A percentile compares a stretch with the other conserved stretches of the same genome.
These are phyloP conservation scores for Acrobasis repandana DNA, from an alignment of 2,888 invertebrate species.

Conservation along the genomic window DNA sequence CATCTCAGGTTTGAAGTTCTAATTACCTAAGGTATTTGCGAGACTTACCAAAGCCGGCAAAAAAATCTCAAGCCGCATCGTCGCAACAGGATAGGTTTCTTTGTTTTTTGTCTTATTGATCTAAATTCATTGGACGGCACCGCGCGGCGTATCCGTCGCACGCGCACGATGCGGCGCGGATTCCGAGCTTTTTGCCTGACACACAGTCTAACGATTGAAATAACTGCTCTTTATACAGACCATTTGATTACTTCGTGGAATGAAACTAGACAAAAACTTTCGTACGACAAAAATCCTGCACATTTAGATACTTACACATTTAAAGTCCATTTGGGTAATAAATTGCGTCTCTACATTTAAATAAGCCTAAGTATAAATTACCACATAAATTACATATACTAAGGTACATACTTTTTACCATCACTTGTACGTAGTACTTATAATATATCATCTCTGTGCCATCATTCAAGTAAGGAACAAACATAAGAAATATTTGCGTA, in stretches of 20 bases:
- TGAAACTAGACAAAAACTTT: conserved; percentile 40
- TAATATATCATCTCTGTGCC: too few relatives aligned
- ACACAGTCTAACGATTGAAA: conserved; percentile 73
- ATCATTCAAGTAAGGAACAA: too few relatives aligned
- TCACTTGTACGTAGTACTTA: too few relatives aligned
- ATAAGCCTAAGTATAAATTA: not conserved
- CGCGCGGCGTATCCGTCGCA: conserved; percentile 48
- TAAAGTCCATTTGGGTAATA: not conserved
- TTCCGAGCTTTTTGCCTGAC: conserved; percentile 71
- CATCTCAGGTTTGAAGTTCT: conserved; percentile 1
- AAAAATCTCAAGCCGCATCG: conserved; percentile 23
- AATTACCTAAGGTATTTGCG: conserved; percentile 12
- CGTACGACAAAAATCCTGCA: not conserved
- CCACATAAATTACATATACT: not conserved
- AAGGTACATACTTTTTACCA: not conserved
- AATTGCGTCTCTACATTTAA: not conserved
- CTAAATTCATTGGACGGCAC: conserved; percentile 71
- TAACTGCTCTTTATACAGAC: conserved; percentile 63
- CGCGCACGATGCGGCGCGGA: conserved; percentile 52
- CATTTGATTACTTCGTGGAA: conserved; percentile 59
- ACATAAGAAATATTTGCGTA: too few relatives aligned
- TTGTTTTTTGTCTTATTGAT: conserved; percentile 60
- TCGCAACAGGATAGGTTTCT: conserved; percentile 52
- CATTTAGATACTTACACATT: not conserved
- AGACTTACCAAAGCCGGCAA: conserved; percentile 12